These are phyloP conservation scores for Druceiella hillmani DNA, from an alignment of 2,888 invertebrate species.

Conservation along the genomic window DNA sequence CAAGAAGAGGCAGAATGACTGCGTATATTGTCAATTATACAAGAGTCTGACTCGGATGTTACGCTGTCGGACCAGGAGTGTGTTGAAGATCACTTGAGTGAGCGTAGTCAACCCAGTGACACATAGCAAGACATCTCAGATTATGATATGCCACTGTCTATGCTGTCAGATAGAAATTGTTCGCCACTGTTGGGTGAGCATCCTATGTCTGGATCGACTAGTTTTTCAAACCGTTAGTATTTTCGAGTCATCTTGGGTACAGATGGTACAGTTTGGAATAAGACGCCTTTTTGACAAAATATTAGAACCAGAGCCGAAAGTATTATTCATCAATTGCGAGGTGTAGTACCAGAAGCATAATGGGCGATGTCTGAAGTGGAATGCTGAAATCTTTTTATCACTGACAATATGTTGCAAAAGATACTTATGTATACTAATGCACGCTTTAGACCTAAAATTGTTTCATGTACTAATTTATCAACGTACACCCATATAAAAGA, in stretches of 20 bases:
- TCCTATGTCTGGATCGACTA: too few species aligned
- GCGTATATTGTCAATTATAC: conserved; percentile 12
- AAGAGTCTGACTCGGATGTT: conserved; percentile 15
- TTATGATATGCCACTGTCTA: too few species aligned
- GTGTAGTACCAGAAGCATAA: conserved; percentile 15
- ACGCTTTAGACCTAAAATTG: conserved; percentile 12
- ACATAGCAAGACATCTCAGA: too few species aligned
- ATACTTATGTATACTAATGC: conserved; percentile 13
- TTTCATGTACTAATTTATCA: conserved; percentile 8
- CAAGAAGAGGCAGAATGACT: conserved; percentile 13
- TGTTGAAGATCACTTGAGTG: conserved; percentile 4
- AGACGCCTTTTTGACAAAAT: conserved; percentile 18
- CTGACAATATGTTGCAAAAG: conserved; percentile 12
- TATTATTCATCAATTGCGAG: conserved; percentile 16
- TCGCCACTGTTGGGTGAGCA: too few species aligned
- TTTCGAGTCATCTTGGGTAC: too few species aligned
- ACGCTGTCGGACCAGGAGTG: conserved; percentile 11
- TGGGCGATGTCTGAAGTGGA: conserved; percentile 12
- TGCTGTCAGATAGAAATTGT: too few species aligned
- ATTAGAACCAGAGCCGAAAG: conserved; percentile 16
- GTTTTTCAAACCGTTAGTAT: too few species aligned
- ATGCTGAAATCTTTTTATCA: conserved; percentile 12
- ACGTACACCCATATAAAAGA: conserved; percentile 11
- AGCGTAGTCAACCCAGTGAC: too few species aligned
- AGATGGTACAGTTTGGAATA: conserved; percentile 12